Base-by-base conservation (phyloP, 2,113 vertebrate species). In the Stictonetta naevosa region DNA sequence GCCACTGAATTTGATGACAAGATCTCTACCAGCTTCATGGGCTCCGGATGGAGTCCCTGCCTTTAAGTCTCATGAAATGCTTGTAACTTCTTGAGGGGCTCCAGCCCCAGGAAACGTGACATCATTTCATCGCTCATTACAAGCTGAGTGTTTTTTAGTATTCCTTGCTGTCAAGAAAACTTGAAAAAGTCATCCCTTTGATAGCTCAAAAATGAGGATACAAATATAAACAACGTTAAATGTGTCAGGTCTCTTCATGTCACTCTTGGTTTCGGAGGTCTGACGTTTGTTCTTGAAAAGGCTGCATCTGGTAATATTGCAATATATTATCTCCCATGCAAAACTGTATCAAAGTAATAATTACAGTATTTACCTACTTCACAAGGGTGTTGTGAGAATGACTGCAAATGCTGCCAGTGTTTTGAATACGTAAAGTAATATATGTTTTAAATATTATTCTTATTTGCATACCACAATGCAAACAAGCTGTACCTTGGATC, bases 391-490 rank as follows among this genome's bases (percentile, higher is more conserved):
- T 83, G 72, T 25, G 85, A 84, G 90, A 91, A 92, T 0, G 8
- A 79, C 82, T 82, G 79, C 68, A 95, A 93, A 88, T 60, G 68
- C 76, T 93, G 76, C 88, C 55, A 10, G 22, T 38, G 67, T 66
- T 97, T 93, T 88, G 73, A 55, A 86, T 92, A 95, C 11, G 67
- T 40, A 36, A 93, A 95, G 25, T 31, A 48, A 28, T 86, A 8
- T n/a, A 82, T 58, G 36, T 74, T 90, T 92, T 63, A 92, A 84
- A 83, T 95, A 87, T 92, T 91, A 71, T 69, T 92, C 50, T 46
- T 78, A 85, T 92, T 93, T 94, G 82, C 90, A 76, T 93, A 36
- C 0, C 13, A 23, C 34, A 89, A 56, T 10, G 22, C 78, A 96
- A 95, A 92, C 20, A 90, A 83, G 46, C 42, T 46, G 19, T 11